Evolutionary conservation across 2,888 invertebrate genomes (phyloP).

Genomic region (Heliothis peltigera): DNA sequence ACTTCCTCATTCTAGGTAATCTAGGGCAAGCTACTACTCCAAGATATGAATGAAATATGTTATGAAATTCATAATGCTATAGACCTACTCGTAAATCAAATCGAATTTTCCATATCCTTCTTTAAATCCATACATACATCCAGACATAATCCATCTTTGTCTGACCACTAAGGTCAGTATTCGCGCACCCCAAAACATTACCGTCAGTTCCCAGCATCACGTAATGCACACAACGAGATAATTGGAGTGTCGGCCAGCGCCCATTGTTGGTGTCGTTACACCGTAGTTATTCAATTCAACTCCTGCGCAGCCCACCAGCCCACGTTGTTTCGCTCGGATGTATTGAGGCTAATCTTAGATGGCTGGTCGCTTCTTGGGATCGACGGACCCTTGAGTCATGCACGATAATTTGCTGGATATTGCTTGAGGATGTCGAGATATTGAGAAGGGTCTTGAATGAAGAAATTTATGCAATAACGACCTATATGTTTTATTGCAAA

Average conservation of each 20-base stretch:
- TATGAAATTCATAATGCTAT: no score
- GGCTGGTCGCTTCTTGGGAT: slow-evolving; percentile 59
- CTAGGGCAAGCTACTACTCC: no score
- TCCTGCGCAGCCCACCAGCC: slow-evolving; percentile 73
- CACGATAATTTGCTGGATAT: slow-evolving; percentile 33
- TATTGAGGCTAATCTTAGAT: slow-evolving; percentile 80
- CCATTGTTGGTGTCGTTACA: slow-evolving; percentile 88
- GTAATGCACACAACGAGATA: slow-evolving; percentile 82
- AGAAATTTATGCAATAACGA: no score
- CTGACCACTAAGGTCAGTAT: slow-evolving; percentile 65
- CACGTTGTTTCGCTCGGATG: slow-evolving; percentile 80
- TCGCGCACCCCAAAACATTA: slow-evolving; percentile 70
- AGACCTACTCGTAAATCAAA: not conserved
- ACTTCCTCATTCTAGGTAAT: no score
- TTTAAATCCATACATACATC: no score
- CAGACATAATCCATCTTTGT: not conserved
- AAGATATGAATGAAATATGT: no score
- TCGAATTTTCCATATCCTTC: not conserved
- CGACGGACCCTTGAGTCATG: slow-evolving; percentile 54
- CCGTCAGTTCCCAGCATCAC: slow-evolving; percentile 81
- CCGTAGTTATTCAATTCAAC: slow-evolving; percentile 89
- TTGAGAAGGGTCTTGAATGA: slow-evolving; percentile 11
- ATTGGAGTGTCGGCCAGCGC: slow-evolving; percentile 77
- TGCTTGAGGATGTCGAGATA: slow-evolving; percentile 17
- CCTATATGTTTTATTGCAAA: no score